These are phyloP conservation scores for Lepidurus arcticus DNA, from an alignment of 1,140 invertebrate species.

Conservation along the genomic window DNA sequence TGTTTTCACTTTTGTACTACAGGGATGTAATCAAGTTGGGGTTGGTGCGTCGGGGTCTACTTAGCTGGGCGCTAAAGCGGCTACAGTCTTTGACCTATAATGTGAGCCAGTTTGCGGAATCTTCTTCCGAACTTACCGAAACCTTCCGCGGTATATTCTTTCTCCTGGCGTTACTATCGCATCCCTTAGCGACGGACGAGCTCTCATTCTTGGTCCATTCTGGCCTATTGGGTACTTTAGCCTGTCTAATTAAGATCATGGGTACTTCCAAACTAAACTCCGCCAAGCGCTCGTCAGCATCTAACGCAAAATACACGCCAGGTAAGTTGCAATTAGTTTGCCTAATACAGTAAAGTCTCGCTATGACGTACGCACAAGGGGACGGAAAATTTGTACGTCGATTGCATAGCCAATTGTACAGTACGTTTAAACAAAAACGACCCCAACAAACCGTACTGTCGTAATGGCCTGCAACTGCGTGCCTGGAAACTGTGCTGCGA, in stretches of 20 bases:
- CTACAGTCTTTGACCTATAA: neutral
- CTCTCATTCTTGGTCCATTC: neutral
- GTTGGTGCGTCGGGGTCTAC: neutral
- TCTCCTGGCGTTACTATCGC: neutral
- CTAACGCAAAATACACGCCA: neutral
- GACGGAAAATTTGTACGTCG: no score
- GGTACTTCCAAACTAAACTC: neutral
- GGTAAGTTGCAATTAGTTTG: neutral
- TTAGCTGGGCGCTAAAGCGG: neutral
- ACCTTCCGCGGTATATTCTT: neutral
- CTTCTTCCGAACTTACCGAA: neutral
- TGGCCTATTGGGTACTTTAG: neutral
- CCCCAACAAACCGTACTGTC: no score
- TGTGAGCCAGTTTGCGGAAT: constrained; percentile 9
- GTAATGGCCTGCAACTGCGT: no score
- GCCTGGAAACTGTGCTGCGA: no score
- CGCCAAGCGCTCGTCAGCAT: neutral
- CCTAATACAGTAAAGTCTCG: no score
- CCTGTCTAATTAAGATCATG: neutral
- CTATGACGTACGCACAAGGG: no score
- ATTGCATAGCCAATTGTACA: no score
- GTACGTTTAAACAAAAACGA: no score
- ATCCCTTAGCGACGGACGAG: neutral
- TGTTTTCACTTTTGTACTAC: no score
- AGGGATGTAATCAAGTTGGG: neutral